Percentiles rank a stretch among this genome's conserved stretches.
Conservation (phyloP, 35 echinoderm and acorn worm genomes). For the Acanthaster planci region DNA sequence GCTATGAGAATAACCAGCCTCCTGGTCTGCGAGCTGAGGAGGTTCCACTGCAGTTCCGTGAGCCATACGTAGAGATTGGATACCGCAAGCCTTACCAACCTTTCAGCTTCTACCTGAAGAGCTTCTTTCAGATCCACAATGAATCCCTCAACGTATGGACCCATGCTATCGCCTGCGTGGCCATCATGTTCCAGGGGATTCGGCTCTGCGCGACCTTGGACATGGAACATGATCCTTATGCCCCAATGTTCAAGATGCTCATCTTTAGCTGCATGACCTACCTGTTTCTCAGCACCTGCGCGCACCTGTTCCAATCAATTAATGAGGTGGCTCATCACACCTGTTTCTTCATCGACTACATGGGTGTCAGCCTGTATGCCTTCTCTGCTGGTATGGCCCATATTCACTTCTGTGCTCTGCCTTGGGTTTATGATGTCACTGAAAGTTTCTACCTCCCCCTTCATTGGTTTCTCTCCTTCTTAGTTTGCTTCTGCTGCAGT, state of each 20-base stretch:
- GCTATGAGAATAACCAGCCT: conserved; percentile 21
- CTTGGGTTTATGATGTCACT: conserved; percentile 54
- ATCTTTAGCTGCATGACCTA: conserved; percentile 66
- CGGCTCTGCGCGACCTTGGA: conserved; percentile 63
- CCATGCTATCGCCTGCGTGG: conserved; percentile 58
- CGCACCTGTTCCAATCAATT: conserved; percentile 85
- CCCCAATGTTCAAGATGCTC: conserved; percentile 69
- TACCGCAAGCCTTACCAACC: conserved; percentile 81
- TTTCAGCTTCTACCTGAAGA: conserved; percentile 76
- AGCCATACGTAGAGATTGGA: conserved; percentile 72
- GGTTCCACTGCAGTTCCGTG: conserved; percentile 67
- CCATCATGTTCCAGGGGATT: conserved; percentile 48
- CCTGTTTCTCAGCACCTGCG: conserved; percentile 63
- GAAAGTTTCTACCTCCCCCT: conserved; percentile 55
- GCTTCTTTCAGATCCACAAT: conserved; percentile 86
- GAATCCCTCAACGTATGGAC: conserved; percentile 94
- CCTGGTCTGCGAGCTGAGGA: conserved; percentile 4
- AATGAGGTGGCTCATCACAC: conserved; percentile 78
- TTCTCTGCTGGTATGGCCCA: conserved; percentile 59
- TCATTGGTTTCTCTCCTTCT: conserved; percentile 52
- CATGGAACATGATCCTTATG: conserved; percentile 59
- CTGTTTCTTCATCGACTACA: conserved; percentile 92
- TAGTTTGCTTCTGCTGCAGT: conserved; percentile 72
- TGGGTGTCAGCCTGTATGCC: conserved; percentile 80
- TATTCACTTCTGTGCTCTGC: conserved; percentile 56